Conservation (phyloP, 2,113 vertebrate species). For the Terrapene triunguis region DNA sequence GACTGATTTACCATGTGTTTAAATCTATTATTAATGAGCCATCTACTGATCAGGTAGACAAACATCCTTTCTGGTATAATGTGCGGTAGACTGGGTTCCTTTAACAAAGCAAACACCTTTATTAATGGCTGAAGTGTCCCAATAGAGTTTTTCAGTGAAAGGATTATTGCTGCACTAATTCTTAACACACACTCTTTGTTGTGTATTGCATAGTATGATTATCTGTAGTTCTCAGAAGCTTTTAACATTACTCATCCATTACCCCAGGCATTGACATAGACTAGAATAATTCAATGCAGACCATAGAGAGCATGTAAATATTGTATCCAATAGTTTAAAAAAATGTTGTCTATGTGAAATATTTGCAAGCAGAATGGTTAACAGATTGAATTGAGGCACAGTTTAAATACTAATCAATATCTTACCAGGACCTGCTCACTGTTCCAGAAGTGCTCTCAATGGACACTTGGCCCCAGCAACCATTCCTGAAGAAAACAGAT, state of each 20-base stretch:
- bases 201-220: background rate
- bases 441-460: conserved; percentile 84
- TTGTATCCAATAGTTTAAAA: background rate
- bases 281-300: background rate
- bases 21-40: background rate
- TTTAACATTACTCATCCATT: background rate
- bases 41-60: background rate
- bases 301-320: background rate
- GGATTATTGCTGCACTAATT: background rate
- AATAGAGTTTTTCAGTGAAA: background rate
- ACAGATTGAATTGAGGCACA: background rate
- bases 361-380: background rate
- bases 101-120: background rate
- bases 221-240: background rate
- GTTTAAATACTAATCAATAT: conserved; percentile 45
- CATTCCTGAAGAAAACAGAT: conserved; percentile 85
- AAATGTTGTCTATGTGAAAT: background rate
- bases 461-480: conserved; percentile 81
- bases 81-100: background rate
- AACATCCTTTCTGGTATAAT: background rate
- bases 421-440: conserved; percentile 80
- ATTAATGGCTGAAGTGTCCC: background rate
- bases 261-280: background rate
- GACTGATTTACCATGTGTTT: background rate
- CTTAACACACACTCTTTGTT: background rate